Conservation (phyloP, 2,888 invertebrate species). For the Acronicta alni region DNA sequence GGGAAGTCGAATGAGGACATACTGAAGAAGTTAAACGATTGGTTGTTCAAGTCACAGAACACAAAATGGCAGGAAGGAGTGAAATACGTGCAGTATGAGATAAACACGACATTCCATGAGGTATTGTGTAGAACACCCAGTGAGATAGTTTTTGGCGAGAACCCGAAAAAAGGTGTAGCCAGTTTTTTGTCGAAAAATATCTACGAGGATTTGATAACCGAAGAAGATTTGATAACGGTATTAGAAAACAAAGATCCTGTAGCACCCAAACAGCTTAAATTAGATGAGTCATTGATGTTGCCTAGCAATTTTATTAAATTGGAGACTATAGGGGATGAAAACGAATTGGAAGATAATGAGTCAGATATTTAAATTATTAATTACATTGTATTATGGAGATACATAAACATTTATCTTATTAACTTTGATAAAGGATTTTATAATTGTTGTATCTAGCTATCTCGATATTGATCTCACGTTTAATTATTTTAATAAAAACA, state of each 20-base stretch:
- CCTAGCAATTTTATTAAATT: conserved; percentile 67
- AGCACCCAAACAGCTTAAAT: conserved; percentile 56
- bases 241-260: conserved; percentile 58
- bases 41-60: conserved; percentile 64
- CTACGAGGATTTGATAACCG: conserved; percentile 64
- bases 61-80: conserved; percentile 72
- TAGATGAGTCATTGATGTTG: conserved; percentile 67
- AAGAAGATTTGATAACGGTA: conserved; percentile 61
- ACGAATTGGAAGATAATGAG: conserved; percentile 34
- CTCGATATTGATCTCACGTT: conserved; percentile 4
- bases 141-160: conserved; percentile 66
- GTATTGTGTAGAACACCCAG: conserved; percentile 67
- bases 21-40: conserved; percentile 65
- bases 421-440: no score
- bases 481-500: neutral
- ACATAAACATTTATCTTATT: no score
- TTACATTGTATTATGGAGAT: no score
- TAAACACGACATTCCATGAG: conserved; percentile 68
- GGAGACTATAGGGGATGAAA: conserved; percentile 51
- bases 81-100: conserved; percentile 68
- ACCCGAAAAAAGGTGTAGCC: conserved; percentile 65
- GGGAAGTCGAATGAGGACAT: conserved; percentile 71
- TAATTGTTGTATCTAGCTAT: neutral
- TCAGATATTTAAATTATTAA: conserved; percentile 3
- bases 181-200: conserved; percentile 58